A percentile compares a stretch with the other conserved stretches of the same genome.
Evolutionary conservation across 2,888 invertebrate species (phyloP).

Genomic region (Monoplex corrugatus): DNA sequence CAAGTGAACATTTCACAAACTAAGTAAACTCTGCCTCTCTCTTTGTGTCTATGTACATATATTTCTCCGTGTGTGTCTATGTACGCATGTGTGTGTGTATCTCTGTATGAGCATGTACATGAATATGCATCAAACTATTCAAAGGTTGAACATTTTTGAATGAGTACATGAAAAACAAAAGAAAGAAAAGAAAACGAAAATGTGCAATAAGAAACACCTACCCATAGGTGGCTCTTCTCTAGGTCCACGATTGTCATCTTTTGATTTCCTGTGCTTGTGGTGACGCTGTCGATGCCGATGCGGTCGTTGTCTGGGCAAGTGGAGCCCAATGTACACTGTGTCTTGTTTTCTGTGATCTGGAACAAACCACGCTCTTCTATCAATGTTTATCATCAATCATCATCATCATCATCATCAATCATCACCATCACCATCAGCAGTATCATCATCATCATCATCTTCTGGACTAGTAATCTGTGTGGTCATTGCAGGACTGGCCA

Average conservation of each 20-base stretch:
- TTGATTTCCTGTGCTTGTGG: slow-evolving; percentile 54
- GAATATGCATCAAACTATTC: not conserved
- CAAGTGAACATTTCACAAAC: too few relatives aligned
- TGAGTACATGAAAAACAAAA: not conserved
- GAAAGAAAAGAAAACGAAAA: not conserved
- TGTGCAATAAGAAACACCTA: slow-evolving; percentile 6
- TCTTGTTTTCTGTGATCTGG: slow-evolving; percentile 72
- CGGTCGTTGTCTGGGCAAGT: slow-evolving; percentile 68
- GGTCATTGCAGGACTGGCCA: too few relatives aligned
- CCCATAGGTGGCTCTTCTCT: slow-evolving; percentile 40
- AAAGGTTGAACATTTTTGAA: not conserved
- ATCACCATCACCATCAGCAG: too few relatives aligned
- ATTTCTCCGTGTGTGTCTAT: not conserved
- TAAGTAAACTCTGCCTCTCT: too few relatives aligned
- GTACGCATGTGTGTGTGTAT: not conserved
- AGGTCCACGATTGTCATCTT: slow-evolving; percentile 40
- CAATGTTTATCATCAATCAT: too few relatives aligned
- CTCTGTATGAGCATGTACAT: not conserved
- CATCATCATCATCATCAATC: not conserved
- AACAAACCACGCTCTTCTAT: too few relatives aligned
- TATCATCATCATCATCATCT: not conserved
- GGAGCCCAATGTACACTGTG: slow-evolving; percentile 74
- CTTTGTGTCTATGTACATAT: not conserved
- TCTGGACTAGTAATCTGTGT: too few relatives aligned
- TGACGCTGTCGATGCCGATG: slow-evolving; percentile 62